Evolutionary conservation across 1,140 invertebrate species (phyloP), one percentile per base, ranked within the genome.

Genomic region (Hermetia illucens): DNA sequence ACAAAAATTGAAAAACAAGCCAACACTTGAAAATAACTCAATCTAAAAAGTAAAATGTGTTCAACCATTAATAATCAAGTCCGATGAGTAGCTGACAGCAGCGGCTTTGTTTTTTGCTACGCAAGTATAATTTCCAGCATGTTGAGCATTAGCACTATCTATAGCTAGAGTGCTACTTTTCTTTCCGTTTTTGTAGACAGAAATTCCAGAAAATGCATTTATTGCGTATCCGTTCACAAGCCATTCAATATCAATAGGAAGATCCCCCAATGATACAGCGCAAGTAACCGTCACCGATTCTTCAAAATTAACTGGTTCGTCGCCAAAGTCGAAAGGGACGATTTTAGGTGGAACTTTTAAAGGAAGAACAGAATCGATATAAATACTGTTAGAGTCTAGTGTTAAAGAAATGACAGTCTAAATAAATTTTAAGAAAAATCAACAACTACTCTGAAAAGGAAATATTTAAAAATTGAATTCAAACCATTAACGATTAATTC

Each of bases 401-500:
- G 45, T 18, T 40, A 36, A 9, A 32, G n/a, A n/a, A n/a, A n/a
- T n/a, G n/a, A n/a, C n/a, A n/a, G n/a, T n/a, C n/a, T n/a, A n/a
- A n/a, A n/a, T n/a, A n/a, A n/a, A n/a, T n/a, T n/a, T n/a, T n/a
- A n/a, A n/a, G n/a, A n/a, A n/a, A n/a, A n/a, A n/a, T n/a, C n/a
- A n/a, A n/a, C n/a, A 27, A 29, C 18, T 38, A 5, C 35, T 55
- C n/a, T n/a, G n/a, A n/a, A n/a, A n/a, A n/a, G n/a, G n/a, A n/a
- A n/a, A n/a, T n/a, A 12, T 4, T 16, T 24, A 12, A 25, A 30
- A 27, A 27, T 33, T 12, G 33, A 34, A 21, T 29, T 53, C 52
- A 45, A 75, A 87, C 83, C 83, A 63, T 86, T 79, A 37, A 88
- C 81, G 49, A 74, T 66, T 47, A 87, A 60, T 34, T 66, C 57